Evolutionary conservation across 1,140 invertebrate genomes (phyloP).

Genomic region (Brachionus angularis): DNA sequence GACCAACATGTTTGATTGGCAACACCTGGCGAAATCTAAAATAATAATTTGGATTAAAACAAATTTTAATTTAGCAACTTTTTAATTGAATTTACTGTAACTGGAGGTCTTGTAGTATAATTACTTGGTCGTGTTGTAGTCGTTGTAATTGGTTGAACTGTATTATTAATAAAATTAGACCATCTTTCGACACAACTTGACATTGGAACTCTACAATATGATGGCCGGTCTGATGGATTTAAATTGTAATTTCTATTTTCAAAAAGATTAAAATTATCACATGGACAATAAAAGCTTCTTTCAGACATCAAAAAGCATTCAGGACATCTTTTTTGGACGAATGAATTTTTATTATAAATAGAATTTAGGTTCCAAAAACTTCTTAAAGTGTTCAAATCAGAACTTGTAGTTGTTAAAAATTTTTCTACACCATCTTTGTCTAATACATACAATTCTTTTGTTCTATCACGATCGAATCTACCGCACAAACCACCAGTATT

Average conservation of each 20-base stretch:
- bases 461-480: conserved; percentile 8
- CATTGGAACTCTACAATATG: conserved; percentile 20
- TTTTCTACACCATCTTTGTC: conserved; percentile 29
- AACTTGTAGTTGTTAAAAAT: neutral
- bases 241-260: conserved; percentile 7
- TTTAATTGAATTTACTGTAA: neutral
- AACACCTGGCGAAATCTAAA: no score
- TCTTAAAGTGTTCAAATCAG: neutral
- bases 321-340: conserved; percentile 19
- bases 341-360: neutral
- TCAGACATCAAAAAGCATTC: conserved; percentile 30
- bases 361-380: conserved; percentile 4
- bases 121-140: no score
- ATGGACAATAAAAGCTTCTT: conserved; percentile 27
- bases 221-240: neutral
- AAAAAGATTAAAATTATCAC: conserved; percentile 33
- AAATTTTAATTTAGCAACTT: neutral
- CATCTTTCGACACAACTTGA: conserved; percentile 10
- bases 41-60: no score
- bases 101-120: no score
- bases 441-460: conserved; percentile 12
- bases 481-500: conserved; percentile 8
- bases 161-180: neutral
- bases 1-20: no score
- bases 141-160: neutral